Evolutionary conservation across 2,888 invertebrate genomes (phyloP).

Genomic region (Raillietiella orientalis): DNA sequence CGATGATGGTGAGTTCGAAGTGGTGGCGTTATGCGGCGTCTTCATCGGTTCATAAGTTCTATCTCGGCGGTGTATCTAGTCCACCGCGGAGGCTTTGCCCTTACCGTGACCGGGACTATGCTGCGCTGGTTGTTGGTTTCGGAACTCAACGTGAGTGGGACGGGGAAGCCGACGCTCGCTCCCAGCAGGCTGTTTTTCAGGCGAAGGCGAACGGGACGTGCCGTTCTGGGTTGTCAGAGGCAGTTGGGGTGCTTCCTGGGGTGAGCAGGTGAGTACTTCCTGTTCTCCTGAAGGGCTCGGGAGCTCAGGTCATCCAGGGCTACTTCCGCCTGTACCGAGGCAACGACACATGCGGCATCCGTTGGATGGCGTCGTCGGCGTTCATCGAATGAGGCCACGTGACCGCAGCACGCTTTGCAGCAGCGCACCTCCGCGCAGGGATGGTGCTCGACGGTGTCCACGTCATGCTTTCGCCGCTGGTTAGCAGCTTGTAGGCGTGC

Average conservation of each 20-base stretch:
- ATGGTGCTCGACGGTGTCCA: too few relatives aligned
- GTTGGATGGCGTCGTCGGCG: conserved; percentile 62
- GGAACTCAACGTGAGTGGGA: conserved; percentile 32
- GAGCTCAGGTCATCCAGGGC: too few relatives aligned
- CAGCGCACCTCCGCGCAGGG: too few relatives aligned
- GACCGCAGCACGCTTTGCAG: too few relatives aligned
- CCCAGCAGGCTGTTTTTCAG: conserved; percentile 6
- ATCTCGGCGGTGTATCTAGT: conserved; percentile 75
- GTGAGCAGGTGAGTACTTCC: conserved; percentile 25
- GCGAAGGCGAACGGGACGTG: conserved; percentile 20
- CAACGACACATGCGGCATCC: conserved; percentile 76
- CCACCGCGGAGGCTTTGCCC: conserved; percentile 52
- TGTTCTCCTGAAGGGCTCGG: too few relatives aligned
- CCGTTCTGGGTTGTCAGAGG: conserved; percentile 86
- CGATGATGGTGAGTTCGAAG: conserved; percentile 36
- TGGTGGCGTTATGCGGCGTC: background rate
- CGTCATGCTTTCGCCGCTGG: too few relatives aligned
- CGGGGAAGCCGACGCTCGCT: background rate
- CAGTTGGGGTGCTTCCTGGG: conserved; percentile 73
- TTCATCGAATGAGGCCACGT: conserved; percentile 16
- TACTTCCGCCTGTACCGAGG: conserved; percentile 82
- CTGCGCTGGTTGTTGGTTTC: conserved; percentile 80
- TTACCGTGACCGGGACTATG: conserved; percentile 49
- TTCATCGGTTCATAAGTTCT: conserved; percentile 28
- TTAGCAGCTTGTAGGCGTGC: too few relatives aligned